phyloP scores from a whole-genome alignment of 2,888 invertebrate genomes.

The Diplazon laetatorius region DNA sequence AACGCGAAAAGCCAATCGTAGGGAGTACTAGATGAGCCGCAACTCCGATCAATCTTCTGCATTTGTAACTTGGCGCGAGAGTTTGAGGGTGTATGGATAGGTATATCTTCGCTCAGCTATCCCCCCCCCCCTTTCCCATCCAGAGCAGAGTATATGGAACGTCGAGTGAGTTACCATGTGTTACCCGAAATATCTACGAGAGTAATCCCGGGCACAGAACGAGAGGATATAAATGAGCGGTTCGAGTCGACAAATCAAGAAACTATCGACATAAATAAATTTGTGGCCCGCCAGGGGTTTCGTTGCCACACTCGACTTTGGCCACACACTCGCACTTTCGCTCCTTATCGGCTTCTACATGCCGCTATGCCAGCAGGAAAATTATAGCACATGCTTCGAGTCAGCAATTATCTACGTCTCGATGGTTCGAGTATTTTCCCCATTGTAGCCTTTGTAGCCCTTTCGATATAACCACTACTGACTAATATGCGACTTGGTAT shows the following conservation, averaged over 20 bases:
- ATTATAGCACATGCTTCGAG: constrained; percentile 76
- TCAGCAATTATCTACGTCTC: constrained; percentile 79
- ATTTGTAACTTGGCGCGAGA: constrained; percentile 66
- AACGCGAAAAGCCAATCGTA: constrained; percentile 66
- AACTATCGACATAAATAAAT: constrained; percentile 83
- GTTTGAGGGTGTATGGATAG: constrained; percentile 41
- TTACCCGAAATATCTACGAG: constrained; percentile 77
- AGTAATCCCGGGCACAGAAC: constrained; percentile 67
- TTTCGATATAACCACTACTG: neutral
- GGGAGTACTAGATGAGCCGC: constrained; percentile 61
- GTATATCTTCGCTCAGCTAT: constrained; percentile 57
- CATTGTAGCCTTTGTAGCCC: constrained; percentile 59
- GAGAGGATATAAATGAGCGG: constrained; percentile 81
- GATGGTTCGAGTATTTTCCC: constrained; percentile 62
- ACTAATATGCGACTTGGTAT: neutral
- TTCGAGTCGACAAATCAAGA: constrained; percentile 82
- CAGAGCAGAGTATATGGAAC: constrained; percentile 49
- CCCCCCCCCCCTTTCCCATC: too few species aligned
- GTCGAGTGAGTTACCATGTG: constrained; percentile 68
- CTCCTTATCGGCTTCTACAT: constrained; percentile 58
- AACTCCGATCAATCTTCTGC: constrained; percentile 67
- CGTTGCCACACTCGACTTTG: constrained; percentile 41
- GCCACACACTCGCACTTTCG: constrained; percentile 17
- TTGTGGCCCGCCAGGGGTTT: constrained; percentile 80
- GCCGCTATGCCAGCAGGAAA: constrained; percentile 74